Base-by-base conservation (phyloP, 2,113 vertebrate genomes). In the Psephotus haematonotus region DNA sequence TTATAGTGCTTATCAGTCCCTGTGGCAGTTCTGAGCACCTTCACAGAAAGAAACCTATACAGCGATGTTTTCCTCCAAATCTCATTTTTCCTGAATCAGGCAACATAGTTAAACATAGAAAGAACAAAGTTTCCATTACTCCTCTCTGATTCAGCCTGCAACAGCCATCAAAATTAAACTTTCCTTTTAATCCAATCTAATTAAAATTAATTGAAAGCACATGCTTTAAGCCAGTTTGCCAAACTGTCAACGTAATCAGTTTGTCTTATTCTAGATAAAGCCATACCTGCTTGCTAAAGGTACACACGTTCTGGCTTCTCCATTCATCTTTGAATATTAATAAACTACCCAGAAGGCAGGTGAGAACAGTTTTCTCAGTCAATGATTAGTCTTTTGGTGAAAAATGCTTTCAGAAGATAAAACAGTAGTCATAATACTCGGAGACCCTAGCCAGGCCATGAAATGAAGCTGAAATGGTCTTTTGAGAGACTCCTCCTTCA, bases 151-250 rank as follows among this genome's bases (percentile, higher is more conserved):
- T 86, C 70, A 88, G 33, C n/a, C 52, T 91, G 55, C 53, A 70
- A 72, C 2, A 10, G 47, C 55, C 69, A 91, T 90, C 68, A 89
- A 91, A 94, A 95, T 95, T 91, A 82, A 92, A 95, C 88, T 94
- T 89, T 93, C 37, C 43, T 94, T 93, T 95, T 95, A 78, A 63
- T 77, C 35, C 27, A 90, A 75, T 78, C 83, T 90, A 90, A 95
- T 96, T 95, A 92, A 92, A 97, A 91, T 92, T 95, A 92, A 96
- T 92, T 92, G 88, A 95, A 97, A 77, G 52, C 55, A 68, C 15
- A 47, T 25, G 9, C 33, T 94, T 94, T 90, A 91, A 85, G 78
- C 74, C 69, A 79, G n/a, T 19, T 74, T 93, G 68, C 86, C 77
- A 80, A 81, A 65, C 72, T 82, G 72, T 90, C 95, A 95, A 63